Evolutionary conservation across 1,140 invertebrate genomes (phyloP).

Genomic region (Micrasema minimum): DNA sequence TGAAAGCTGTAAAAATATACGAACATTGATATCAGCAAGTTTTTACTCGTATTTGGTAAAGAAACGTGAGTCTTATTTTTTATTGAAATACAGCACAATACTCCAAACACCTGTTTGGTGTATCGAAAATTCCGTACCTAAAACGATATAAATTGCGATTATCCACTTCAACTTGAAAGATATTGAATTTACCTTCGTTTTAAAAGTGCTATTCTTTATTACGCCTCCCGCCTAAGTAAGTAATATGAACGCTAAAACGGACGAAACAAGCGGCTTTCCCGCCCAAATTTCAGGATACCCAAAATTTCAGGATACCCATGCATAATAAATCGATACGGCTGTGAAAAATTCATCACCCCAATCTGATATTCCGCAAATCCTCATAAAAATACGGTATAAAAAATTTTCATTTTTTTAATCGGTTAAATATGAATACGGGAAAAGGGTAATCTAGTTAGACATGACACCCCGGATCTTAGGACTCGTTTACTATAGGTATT

Average conservation of each 20-base stretch:
- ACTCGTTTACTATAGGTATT: neutral
- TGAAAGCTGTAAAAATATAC: too few relatives aligned
- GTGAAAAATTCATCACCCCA: constrained; percentile 36
- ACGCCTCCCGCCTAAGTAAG: neutral
- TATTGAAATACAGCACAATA: too few relatives aligned
- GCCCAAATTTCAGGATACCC: constrained; percentile 13
- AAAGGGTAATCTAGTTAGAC: constrained; percentile 1
- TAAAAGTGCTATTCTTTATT: too few relatives aligned
- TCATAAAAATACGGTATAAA: neutral
- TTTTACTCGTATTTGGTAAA: too few relatives aligned
- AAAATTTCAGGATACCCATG: constrained; percentile 29
- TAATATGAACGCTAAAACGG: constrained; percentile 6
- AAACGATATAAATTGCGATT: too few relatives aligned
- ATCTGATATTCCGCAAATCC: constrained; percentile 32
- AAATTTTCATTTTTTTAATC: neutral
- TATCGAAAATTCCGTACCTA: too few relatives aligned
- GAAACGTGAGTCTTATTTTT: too few relatives aligned
- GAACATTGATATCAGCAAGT: too few relatives aligned
- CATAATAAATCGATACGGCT: constrained; percentile 36
- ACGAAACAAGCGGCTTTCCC: constrained; percentile 11
- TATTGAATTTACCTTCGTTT: too few relatives aligned
- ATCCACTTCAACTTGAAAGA: too few relatives aligned
- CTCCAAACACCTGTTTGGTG: too few relatives aligned
- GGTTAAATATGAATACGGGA: too few relatives aligned
- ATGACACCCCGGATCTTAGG: neutral